Conservation (phyloP, 1,140 invertebrate genomes). For the Reticulitermes speratus region DNA sequence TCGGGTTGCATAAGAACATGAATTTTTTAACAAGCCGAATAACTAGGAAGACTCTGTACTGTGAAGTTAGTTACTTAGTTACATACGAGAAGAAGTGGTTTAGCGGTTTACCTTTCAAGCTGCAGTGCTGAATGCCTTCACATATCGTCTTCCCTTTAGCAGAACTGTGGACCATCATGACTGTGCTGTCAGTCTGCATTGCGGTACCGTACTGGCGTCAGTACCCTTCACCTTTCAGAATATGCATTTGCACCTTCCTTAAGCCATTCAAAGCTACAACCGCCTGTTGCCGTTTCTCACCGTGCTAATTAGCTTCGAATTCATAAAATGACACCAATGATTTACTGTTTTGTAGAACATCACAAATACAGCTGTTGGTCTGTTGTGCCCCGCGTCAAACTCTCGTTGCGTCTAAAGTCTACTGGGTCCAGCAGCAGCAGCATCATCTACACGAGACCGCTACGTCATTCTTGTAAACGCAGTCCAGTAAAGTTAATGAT, state of each 20-base stretch:
- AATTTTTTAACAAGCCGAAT: no score
- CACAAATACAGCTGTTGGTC: background rate
- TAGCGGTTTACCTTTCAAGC: background rate
- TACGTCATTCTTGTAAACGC: conserved; percentile 10
- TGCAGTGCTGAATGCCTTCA: background rate
- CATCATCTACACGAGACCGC: background rate
- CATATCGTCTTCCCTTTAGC: background rate
- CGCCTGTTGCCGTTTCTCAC: no score
- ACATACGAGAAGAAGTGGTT: no score
- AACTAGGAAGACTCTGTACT: no score
- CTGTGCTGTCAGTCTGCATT: background rate
- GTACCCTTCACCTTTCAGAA: background rate
- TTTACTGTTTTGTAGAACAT: no score
- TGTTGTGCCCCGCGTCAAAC: background rate
- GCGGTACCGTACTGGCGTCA: background rate
- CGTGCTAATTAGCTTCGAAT: no score
- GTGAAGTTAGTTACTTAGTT: no score
- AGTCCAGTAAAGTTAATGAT: background rate
- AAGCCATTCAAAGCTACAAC: no score
- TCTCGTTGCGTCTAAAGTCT: background rate
- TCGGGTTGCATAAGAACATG: no score
- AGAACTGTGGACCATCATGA: background rate
- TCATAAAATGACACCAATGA: no score
- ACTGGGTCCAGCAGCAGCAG: background rate
- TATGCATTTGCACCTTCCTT: no score